Percentiles rank a stretch among this genome's conserved stretches.
Conservation (phyloP, 2,113 vertebrate species). For the Paradisaea rubra region DNA sequence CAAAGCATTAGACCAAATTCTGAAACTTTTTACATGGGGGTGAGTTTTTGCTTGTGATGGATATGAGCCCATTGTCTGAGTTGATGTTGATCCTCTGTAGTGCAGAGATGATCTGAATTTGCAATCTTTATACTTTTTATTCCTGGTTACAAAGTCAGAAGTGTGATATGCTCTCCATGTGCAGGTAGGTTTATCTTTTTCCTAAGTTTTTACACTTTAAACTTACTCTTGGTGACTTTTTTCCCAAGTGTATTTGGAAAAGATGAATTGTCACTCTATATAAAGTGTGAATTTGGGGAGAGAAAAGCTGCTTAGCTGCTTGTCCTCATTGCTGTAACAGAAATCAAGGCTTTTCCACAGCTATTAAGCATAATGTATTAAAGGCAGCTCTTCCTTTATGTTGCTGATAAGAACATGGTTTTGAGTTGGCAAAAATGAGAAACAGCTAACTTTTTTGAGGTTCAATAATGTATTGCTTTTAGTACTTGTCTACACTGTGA, state of each 20-base stretch:
- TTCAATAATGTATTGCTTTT: neutral
- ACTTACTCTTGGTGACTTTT: neutral
- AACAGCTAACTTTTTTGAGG: neutral
- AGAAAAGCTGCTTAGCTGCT: neutral
- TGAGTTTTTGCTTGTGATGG: neutral
- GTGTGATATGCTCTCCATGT: neutral
- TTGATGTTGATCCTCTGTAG: neutral
- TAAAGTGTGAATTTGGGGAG: neutral
- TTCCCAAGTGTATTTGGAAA: neutral
- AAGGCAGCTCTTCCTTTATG: neutral
- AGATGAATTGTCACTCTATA: neutral
- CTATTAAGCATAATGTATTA: neutral
- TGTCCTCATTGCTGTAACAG: neutral
- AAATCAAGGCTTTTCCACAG: neutral
- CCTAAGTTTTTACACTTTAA: neutral
- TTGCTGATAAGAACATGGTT: neutral
- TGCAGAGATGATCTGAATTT: neutral
- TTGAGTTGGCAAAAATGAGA: neutral
- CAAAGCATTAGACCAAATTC: neutral
- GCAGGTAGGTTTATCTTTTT: neutral
- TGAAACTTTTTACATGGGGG: rapidly evolving
- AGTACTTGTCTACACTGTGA: neutral
- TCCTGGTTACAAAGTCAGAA: neutral
- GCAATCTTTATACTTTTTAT: neutral
- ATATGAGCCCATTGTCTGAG: neutral